These are phyloP conservation scores for Phaetusa simplex DNA, from an alignment of 2,113 vertebrate genomes.

Conservation along the genomic window DNA sequence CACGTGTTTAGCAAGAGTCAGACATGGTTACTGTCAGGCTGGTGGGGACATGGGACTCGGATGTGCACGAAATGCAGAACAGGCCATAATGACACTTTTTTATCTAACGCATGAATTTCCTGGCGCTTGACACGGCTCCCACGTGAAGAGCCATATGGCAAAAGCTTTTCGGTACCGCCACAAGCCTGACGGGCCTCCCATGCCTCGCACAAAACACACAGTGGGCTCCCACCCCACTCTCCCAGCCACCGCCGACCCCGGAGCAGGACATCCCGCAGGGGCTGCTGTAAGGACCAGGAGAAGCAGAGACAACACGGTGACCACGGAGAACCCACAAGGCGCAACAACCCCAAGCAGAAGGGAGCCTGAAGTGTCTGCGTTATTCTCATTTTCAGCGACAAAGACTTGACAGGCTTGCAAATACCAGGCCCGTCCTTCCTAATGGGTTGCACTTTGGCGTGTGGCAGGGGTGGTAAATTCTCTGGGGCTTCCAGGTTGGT, in stretches of 20 bases:
- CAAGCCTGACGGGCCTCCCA: background rate
- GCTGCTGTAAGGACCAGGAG: background rate
- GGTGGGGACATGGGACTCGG: background rate
- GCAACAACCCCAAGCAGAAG: background rate
- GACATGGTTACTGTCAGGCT: slow-evolving; percentile 1
- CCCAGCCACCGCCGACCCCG: rapidly evolving
- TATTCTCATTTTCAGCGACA: background rate
- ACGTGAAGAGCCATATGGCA: background rate
- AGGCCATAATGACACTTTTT: background rate
- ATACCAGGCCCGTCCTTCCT: rapidly evolving
- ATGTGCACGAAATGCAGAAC: background rate
- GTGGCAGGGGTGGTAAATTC: background rate
- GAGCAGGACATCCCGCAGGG: background rate
- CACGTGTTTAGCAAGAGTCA: background rate
- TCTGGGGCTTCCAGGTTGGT: background rate
- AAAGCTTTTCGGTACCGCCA: background rate
- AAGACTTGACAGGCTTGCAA: background rate
- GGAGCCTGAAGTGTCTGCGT: background rate
- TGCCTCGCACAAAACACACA: rapidly evolving
- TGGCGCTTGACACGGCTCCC: background rate
- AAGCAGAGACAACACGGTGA: background rate
- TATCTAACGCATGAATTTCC: background rate
- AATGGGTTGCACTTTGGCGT: background rate
- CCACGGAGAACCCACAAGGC: background rate
- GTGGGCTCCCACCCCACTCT: background rate